Conservation (phyloP, 2,113 vertebrate genomes). For the Chaetura pelagica region DNA sequence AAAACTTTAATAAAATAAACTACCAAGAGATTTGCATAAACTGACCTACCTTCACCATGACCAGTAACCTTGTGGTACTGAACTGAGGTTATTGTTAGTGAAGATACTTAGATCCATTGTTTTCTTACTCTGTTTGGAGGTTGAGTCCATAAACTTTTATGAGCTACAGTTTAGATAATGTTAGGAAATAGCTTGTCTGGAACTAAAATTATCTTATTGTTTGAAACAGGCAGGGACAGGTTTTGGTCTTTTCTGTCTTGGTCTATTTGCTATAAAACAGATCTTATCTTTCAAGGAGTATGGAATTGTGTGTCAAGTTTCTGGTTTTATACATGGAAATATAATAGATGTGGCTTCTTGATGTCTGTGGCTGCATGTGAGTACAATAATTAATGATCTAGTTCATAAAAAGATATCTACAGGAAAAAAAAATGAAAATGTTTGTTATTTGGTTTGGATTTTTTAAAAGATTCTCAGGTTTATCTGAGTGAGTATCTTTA, state of each 20-base stretch:
- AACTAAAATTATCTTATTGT: conserved; percentile 66
- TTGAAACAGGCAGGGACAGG: conserved; percentile 43
- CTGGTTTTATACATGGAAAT: neutral
- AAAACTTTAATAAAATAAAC: neutral
- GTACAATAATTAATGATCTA: neutral
- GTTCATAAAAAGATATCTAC: neutral
- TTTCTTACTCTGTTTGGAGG: neutral
- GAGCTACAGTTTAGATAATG: conserved; percentile 64
- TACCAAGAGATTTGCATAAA: neutral
- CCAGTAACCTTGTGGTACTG: neutral
- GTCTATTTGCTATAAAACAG: conserved; percentile 22
- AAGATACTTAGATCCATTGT: conserved; percentile 25
- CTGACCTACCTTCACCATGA: neutral
- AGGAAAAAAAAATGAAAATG: neutral
- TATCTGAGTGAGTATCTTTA: neutral
- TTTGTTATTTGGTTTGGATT: neutral
- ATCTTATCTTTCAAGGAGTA: conserved; percentile 34
- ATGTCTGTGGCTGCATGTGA: neutral
- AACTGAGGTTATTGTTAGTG: neutral
- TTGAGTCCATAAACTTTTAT: conserved; percentile 59
- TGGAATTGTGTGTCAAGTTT: neutral
- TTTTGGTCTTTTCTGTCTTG: conserved; percentile 26
- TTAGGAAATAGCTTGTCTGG: conserved; percentile 58
- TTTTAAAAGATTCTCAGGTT: neutral
- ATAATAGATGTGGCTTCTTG: neutral